Evolutionary conservation across 2,888 invertebrate species (phyloP), one percentile per base, ranked within the genome.

Genomic region (Cyclophora punctaria): DNA sequence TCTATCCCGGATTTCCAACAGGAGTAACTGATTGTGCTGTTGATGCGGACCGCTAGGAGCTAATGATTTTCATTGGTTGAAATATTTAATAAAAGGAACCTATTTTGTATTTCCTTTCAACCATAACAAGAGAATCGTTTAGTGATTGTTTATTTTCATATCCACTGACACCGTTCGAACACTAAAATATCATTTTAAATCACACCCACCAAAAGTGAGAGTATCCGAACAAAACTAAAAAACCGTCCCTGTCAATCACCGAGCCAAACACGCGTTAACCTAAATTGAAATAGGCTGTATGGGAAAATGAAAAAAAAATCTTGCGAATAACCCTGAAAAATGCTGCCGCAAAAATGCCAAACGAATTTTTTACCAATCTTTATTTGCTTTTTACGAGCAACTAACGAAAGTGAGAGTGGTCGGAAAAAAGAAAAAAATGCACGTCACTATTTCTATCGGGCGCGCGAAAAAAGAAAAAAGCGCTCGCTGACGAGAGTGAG

Each of bases 381-480:
- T 85, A 83, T 87, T 86, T 82, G 83, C 80, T 78, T 82, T 81
- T 84, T 78, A 78, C 80, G 80, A 79, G 77, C 79, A 72, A 79
- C 80, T 75, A 78, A 44, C 70, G 77, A 87, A 80, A 87, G 73
- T 67, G 86, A 83, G 74, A 83, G 83, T 77, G 71, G 70, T 58
- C 67, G 69, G 65, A 75, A 80, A 81, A 82, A 83, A 80, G 75
- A 76, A 42, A 79, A 83, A 84, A 82, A 83, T 84, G 81, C 76
- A 78, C 82, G 80, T 81, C 86, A 86, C 86, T 84, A 83, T 80
- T 85, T 78, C 85, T 85, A 85, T 83, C 79, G 84, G 77, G 75
- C 75, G 75, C 72, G 72, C 66, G 74, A 75, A 75, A 75, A 75
- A 80, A 78, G 75, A 73, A 75, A 71, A 67, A 67, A 70, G 49